A percentile compares a stretch with the other conserved stretches of the same genome.
Evolutionary conservation across 2,113 vertebrate species (phyloP).

Genomic region (Dunckerocampus dactyliophorus): DNA sequence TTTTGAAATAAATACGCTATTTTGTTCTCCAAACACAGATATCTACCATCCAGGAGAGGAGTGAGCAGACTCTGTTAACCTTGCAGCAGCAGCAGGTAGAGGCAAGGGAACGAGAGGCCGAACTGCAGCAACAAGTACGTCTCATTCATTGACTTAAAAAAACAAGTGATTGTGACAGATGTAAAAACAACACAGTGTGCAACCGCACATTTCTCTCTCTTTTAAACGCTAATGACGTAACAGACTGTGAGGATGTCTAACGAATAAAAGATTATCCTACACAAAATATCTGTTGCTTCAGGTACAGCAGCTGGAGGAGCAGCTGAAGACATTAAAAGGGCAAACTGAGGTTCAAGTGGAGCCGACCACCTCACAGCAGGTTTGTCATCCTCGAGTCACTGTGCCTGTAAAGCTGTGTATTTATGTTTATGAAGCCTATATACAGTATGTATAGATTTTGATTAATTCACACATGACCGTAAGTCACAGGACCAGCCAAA

Average conservation of each 20-base stretch:
- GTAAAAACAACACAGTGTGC: background rate
- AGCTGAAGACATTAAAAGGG: constrained; percentile 10
- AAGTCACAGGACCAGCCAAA: no score
- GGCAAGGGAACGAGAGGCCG: constrained; percentile 2
- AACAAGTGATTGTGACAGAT: background rate
- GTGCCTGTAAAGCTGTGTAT: no score
- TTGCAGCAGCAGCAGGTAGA: constrained; percentile 18
- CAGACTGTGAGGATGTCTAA: background rate
- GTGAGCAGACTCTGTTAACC: constrained; percentile 9
- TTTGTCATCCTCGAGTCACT: constrained; percentile 9
- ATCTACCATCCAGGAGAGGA: constrained; percentile 22
- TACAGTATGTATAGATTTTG: no score
- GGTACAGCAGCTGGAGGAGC: constrained; percentile 29
- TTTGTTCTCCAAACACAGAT: constrained; percentile 14
- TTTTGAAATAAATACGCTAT: background rate
- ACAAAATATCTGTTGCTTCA: constrained; percentile 1
- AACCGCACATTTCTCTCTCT: background rate
- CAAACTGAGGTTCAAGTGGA: background rate
- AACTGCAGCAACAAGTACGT: constrained; percentile 28
- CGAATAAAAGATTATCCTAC: background rate
- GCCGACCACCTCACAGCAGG: constrained; percentile 18
- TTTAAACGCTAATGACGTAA: background rate
- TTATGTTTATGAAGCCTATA: no score
- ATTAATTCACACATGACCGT: no score
- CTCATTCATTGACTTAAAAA: background rate